Evolutionary conservation across 2,113 vertebrate species (phyloP), one percentile per base, ranked within the genome.

Genomic region (Sclerurus mexicanus): DNA sequence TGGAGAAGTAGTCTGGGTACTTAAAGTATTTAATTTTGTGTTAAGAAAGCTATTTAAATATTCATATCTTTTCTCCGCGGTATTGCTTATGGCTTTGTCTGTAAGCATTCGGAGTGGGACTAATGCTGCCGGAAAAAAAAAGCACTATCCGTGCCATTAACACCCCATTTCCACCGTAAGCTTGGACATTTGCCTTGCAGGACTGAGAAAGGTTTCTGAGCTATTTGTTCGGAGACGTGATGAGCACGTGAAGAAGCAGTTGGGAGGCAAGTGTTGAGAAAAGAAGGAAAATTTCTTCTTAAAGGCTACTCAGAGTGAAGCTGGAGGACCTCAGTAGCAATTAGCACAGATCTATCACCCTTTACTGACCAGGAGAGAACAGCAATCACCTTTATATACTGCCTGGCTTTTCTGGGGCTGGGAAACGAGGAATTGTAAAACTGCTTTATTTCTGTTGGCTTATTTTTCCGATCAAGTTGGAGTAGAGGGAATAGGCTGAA

Each of bases 21-120:
- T 95, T 96, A 77, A 92, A 92, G 85, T 96, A 95, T 94, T 97
- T 96, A 95, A 97, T 93, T 95, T 84, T 84, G 67, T 90, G 79
- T 95, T 94, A 97, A 95, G 95, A 77, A 92, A 95, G 31, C 78
- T 94, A 72, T 91, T 97, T 95, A 96, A 97, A 96, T 96, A 96
- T 96, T 96, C 42, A 96, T 95, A 46, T 56, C 28, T 77, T 80
- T 85, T 39, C 94, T 90, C 95, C 31, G 59, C 89, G 81, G 96
- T 71, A 28, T 59, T 59, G 42, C 90, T 95, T 49, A 80, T 59
- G 63, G 89, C 84, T 95, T 87, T 89, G 64, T 71, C 73, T 95
- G 72, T 37, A 53, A 83, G 88, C 3, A 2, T 69, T 80, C 21
- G 33, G 85, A 40, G 62, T 89, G 13, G 3, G 39, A 91, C 87